phyloP scores from a whole-genome alignment of 2,113 vertebrate genomes.

The Thalassoma bifasciatum region DNA sequence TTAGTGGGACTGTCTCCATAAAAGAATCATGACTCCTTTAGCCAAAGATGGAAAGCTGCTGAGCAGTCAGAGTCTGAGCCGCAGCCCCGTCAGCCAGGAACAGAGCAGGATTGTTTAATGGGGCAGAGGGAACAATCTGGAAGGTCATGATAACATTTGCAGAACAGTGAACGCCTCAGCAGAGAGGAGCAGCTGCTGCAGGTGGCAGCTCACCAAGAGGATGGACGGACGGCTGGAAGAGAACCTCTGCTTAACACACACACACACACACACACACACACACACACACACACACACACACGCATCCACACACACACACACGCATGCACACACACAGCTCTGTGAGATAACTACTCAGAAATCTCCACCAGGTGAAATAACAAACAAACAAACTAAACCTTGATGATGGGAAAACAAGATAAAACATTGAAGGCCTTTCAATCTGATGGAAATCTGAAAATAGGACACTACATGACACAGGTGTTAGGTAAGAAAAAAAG shows the following conservation, averaged over 20 bases:
- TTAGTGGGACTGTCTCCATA: not conserved
- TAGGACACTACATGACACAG: too few relatives aligned
- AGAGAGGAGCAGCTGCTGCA: constrained; percentile 30
- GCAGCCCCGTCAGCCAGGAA: not conserved
- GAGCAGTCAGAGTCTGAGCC: not conserved
- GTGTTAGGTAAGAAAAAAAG: too few relatives aligned
- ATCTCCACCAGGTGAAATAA: too few relatives aligned
- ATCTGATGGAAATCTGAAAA: too few relatives aligned
- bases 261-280: not conserved
- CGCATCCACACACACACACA: too few relatives aligned
- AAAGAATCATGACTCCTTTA: not conserved
- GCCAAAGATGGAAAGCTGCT: not conserved
- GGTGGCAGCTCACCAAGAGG: constrained; percentile 27
- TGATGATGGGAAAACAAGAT: too few relatives aligned
- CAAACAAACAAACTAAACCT: too few relatives aligned
- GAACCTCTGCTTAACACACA: not conserved
- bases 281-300: not conserved
- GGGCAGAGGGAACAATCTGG: constrained; percentile 21
- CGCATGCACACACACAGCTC: too few relatives aligned
- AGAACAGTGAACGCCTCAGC: constrained; percentile 8
- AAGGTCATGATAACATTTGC: constrained; percentile 31
- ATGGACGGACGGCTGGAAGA: not conserved
- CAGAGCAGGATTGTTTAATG: constrained; percentile 4
- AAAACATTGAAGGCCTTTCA: too few relatives aligned
- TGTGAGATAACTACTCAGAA: too few relatives aligned